Base-by-base conservation (phyloP, 2,113 vertebrate genomes). In the Cacatua alba region DNA sequence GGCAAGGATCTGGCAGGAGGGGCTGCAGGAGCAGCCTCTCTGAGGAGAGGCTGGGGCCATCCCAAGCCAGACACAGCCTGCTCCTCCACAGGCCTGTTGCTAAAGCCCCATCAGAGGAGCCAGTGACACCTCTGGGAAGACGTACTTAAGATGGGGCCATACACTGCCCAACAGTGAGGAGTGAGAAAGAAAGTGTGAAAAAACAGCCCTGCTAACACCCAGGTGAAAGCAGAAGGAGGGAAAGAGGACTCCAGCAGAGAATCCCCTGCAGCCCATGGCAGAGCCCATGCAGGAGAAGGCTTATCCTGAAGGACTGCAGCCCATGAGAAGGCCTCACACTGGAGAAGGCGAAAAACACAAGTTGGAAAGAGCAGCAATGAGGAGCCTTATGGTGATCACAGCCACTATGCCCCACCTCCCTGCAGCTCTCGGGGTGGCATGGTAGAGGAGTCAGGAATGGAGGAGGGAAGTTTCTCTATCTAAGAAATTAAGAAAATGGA, bases 371-470 rank as follows among this genome's bases (percentile, higher is more conserved):
- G 29, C 2, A 0, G 23, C 44, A 72, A 31, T 76, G 13, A 49
- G 9, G 7, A 71, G 15, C 19, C 17, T 28, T 60, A 33, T 1
- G 11, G 24, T 19, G 51, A 53, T 31, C n/a, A 33, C 17, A 17
- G 24, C 29, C 51, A 44, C 19, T 8, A 5, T 35, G 59, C 11
- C 33, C 19, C 26, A 7, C 2, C 13, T 3, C 5, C 7, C 23
- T 59, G 15, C 28, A 11, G 26, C 23, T 29, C 59, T 29, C 4
- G 0, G 5, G 26, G 26, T 1, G 0, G 9, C 0, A 1, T 4
- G 3, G 13, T 17, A 44, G 23, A 48, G 20, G 13, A 14, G 21
- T 25, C 37, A 11, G 60, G 24, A 65, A 29, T 3, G 3, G 25
- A 49, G 13, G 13, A 41, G 13, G 7, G 39, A 78, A 39, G 35